Conservation (phyloP, 2,888 invertebrate species). For the Choristoneura rosaceana region DNA sequence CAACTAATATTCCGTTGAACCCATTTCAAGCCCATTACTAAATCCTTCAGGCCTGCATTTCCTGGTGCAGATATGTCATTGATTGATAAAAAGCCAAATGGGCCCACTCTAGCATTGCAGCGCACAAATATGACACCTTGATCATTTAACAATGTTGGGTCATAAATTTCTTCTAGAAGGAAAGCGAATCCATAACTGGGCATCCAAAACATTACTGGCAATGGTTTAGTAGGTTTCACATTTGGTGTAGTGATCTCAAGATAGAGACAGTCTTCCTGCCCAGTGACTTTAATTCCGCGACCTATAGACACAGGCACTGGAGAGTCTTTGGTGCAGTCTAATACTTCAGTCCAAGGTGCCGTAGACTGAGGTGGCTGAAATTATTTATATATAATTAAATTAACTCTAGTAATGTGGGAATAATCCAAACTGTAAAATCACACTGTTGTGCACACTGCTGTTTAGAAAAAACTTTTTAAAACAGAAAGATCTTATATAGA, state of each 20-base stretch:
- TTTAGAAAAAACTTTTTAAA: too few species aligned
- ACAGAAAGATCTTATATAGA: too few species aligned
- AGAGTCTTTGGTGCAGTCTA: conserved; percentile 67
- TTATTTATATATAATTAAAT: conserved; percentile 3
- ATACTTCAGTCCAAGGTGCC: conserved; percentile 61
- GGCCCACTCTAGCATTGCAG: conserved; percentile 76
- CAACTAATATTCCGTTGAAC: conserved; percentile 70
- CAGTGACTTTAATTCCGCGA: conserved; percentile 47
- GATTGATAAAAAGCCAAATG: conserved; percentile 77
- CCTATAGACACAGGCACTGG: conserved; percentile 52
- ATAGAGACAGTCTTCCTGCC: conserved; percentile 79
- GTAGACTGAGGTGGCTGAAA: conserved; percentile 72
- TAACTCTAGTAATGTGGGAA: neutral
- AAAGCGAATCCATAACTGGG: conserved; percentile 68
- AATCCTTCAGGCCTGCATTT: conserved; percentile 78
- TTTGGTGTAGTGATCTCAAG: conserved; percentile 70
- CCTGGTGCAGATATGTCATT: conserved; percentile 77
- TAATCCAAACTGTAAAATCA: too few species aligned
- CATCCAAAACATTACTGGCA: conserved; percentile 84
- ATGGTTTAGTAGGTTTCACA: conserved; percentile 61
- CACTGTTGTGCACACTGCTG: too few species aligned
- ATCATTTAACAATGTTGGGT: conserved; percentile 67
- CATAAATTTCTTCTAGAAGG: conserved; percentile 63
- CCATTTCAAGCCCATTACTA: conserved; percentile 78
- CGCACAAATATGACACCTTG: conserved; percentile 72